Base-by-base conservation (phyloP, 2,797 vertebrate genomes). In the Poeciliopsis turneri region DNA sequence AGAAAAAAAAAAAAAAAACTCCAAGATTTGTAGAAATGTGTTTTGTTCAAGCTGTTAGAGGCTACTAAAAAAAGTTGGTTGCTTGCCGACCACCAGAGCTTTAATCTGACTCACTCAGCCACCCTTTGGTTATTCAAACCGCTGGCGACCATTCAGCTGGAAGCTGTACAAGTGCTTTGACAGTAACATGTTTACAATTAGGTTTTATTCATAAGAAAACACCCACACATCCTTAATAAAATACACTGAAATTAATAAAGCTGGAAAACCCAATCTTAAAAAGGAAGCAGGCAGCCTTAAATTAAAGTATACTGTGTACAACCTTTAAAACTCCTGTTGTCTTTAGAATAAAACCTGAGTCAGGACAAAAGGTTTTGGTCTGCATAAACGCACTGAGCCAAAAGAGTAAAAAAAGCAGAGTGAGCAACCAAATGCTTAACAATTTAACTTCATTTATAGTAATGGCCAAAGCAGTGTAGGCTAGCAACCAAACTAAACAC, bases 401-500 rank as follows among this genome's bases (percentile, higher is more conserved):
- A 82, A 87, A 64, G 88, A 84, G 84, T 81, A 79, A 89, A 51
- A 61, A 61, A 82, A 83, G 41, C 74, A 84, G 81, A 55, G 82
- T 81, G 77, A 84, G 80, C 77, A 89, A 91, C 69, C 25, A 75
- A 87, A 87, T 76, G 80, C 75, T 39, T 74, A 80, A 84, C 81
- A 86, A 77, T 88, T 90, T 86, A 75, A 83, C 80, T 84, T 77
- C 74, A 79, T 78, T 91, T 85, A 75, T n/a, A 39, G 66, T 39
- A 80, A 89, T 81, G 78, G 75, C 77, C 74, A 76, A 72, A 2
- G 5, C 36, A 16, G 78, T 79, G 84, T 78, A 70, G 85, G 86
- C 86, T 86, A 85, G 80, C 85, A 89, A 92, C 90, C 91, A 92
- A 95, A 88, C 86, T 86, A 90, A 91, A 94, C 88, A 93, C 80